Percentiles rank a stretch among this genome's conserved stretches.
phyloP scores from a whole-genome alignment of 2,888 invertebrate genomes.

The Syritta pipiens region DNA sequence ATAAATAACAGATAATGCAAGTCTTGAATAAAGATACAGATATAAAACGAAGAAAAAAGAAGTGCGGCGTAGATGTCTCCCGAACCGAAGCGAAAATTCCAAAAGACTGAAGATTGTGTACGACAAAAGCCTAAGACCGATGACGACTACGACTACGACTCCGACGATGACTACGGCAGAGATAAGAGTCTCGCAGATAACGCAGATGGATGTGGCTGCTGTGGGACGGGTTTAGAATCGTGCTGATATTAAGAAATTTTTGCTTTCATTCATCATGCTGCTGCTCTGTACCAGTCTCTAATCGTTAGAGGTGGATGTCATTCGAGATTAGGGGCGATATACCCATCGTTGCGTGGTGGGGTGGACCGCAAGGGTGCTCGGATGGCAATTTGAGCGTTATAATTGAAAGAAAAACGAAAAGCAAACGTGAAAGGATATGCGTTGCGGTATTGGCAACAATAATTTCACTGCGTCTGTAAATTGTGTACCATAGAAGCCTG shows the following conservation, averaged over 20 bases:
- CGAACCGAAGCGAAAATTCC: conserved; percentile 50
- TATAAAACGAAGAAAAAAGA: conserved; percentile 22
- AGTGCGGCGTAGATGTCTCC: conserved; percentile 24
- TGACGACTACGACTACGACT: too few relatives aligned
- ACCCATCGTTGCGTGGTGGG: background rate
- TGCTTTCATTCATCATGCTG: conserved; percentile 43
- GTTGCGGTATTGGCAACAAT: too few relatives aligned
- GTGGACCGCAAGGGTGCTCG: too few relatives aligned
- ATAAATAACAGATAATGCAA: conserved; percentile 51
- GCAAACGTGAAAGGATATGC: too few relatives aligned
- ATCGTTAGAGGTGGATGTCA: conserved; percentile 65
- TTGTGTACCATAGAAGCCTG: too few relatives aligned
- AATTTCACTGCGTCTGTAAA: too few relatives aligned
- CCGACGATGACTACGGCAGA: too few relatives aligned
- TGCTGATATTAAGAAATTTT: conserved; percentile 20
- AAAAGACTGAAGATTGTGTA: conserved; percentile 49
- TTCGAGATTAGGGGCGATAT: conserved; percentile 41
- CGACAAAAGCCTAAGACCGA: conserved; percentile 11
- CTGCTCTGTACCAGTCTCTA: conserved; percentile 23
- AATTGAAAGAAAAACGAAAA: background rate
- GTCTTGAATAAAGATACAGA: conserved; percentile 26
- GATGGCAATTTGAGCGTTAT: too few relatives aligned
- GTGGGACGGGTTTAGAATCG: conserved; percentile 23
- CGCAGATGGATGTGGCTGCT: conserved; percentile 24
- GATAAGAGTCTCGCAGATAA: conserved; percentile 60